These are phyloP conservation scores for Cybosia mesomella DNA, from an alignment of 2,888 invertebrate genomes.

Conservation along the genomic window DNA sequence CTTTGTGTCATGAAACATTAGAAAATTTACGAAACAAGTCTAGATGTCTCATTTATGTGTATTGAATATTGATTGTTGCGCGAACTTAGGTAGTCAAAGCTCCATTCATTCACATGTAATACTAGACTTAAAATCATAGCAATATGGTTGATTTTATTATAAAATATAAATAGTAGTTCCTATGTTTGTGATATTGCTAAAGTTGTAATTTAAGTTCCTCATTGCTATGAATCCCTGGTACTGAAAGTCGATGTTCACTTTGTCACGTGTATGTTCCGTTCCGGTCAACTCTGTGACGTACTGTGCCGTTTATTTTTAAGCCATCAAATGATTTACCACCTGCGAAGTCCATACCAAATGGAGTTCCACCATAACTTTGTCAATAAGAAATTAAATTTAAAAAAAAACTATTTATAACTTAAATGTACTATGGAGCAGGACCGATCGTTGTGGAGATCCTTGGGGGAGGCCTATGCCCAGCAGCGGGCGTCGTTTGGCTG, in stretches of 20 bases:
- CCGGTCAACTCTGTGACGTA: rapidly evolving
- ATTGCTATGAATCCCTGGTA: background rate
- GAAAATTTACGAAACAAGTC: background rate
- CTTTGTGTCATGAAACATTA: background rate
- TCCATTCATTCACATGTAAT: background rate
- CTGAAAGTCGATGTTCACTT: background rate
- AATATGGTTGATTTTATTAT: background rate
- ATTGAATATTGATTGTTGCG: background rate
- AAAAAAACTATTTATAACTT: too few species aligned
- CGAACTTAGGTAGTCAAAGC: background rate
- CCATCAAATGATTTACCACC: too few species aligned
- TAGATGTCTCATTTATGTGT: too few species aligned
- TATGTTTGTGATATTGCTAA: background rate
- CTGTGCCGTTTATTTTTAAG: background rate
- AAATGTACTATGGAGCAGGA: too few species aligned
- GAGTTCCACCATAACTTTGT: too few species aligned
- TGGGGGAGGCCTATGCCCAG: too few species aligned
- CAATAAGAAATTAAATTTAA: too few species aligned
- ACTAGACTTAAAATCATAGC: background rate
- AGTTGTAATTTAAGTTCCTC: background rate
- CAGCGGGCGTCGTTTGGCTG: too few species aligned
- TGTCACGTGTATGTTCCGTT: background rate
- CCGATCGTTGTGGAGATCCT: too few species aligned
- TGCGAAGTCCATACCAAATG: too few species aligned
- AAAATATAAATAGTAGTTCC: background rate